Evolutionary conservation across 2,113 vertebrate genomes (phyloP), one percentile per base, ranked within the genome.

Genomic region (Apaloderma vittatum): DNA sequence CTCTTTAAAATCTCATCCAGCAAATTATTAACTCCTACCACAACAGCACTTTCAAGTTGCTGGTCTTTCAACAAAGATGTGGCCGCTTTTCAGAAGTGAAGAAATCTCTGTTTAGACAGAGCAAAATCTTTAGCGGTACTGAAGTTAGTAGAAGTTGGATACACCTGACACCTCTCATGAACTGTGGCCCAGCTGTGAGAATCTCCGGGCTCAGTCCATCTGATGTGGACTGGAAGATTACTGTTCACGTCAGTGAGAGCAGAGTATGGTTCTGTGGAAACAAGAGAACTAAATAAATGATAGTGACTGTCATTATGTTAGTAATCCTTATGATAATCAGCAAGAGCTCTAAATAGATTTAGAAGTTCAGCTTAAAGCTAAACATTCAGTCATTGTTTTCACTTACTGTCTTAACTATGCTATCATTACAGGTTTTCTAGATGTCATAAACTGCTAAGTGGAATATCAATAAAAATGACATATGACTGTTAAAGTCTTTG

Each of bases 361-460:
- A 70, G 76, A 92, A 90, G 67, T 86, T 92, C 51, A 70, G 67
- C 80, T 92, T 62, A 6, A 91, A 96, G 36, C 51, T 81, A 96
- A 96, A 93, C 93, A 96, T 88, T 97, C 86, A 97, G 85, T 93
- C 66, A 94, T 18, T 82, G 73, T 87, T 93, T 93, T 95, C 77
- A 93, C 87, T 97, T 75, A 93, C 73, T 90, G 75, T 74, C 85
- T 95, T 92, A 95, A 40, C 72, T 86, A 92, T 91, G 90, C 87
- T 95, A 94, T 86, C 91, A 95, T 95, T 94, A 82, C 12, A 86
- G 34, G 55, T 84, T 70, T 94, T 93, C 55, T 80, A 74, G 58
- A 27, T 92, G 73, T 84, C 75, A 92, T 23, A 94, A 97, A 57
- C 46, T 88, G 81, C 79, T 91, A 27, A 66, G 54, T 32, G 59